Evolutionary conservation across 2,797 vertebrate species (phyloP).

Genomic region (Bovichtus variegatus): DNA sequence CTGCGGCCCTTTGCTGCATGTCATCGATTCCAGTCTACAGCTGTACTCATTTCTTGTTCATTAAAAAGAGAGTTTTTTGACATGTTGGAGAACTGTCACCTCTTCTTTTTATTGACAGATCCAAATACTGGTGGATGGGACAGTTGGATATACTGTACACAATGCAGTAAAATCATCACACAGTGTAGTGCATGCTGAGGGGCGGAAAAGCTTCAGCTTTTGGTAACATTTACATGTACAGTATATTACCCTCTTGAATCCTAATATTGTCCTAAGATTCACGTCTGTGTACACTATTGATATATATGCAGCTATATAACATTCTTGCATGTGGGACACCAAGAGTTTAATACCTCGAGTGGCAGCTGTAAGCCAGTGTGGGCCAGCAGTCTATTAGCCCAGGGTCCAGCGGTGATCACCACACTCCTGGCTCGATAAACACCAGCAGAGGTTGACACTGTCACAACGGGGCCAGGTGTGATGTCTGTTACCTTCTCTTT

Average conservation of each 20-base stretch:
- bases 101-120: too few species aligned
- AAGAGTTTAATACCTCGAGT: constrained; percentile 85
- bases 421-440: constrained; percentile 86
- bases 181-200: too few species aligned
- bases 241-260: not conserved
- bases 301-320: not conserved
- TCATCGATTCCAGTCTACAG: too few species aligned
- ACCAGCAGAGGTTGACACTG: constrained; percentile 82
- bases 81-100: too few species aligned
- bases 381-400: constrained; percentile 87
- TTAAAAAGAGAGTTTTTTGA: too few species aligned
- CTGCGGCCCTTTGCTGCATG: too few species aligned
- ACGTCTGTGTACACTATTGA: not conserved
- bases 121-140: too few species aligned
- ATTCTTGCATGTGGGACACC: not conserved
- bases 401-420: constrained; percentile 91
- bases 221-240: not conserved
- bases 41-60: too few species aligned
- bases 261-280: not conserved
- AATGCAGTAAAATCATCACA: too few species aligned
- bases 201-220: too few species aligned
- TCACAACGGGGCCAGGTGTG: constrained; percentile 84
- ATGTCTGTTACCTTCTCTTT: constrained; percentile 89
- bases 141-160: too few species aligned
- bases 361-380: constrained; percentile 87